Conservation (phyloP, 2,797 vertebrate species). For the Cygnus olor region DNA sequence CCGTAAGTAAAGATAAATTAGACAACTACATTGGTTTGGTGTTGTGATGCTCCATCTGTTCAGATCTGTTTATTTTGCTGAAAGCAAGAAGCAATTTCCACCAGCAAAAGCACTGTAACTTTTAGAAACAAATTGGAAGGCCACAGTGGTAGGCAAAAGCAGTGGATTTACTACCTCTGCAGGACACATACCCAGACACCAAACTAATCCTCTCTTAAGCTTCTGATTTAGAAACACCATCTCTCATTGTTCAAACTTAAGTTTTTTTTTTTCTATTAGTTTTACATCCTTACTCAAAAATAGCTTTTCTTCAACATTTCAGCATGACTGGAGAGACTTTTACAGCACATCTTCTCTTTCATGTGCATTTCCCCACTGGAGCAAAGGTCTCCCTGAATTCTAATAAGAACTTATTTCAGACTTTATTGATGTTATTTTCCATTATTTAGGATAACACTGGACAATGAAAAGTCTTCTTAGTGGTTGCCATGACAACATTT, state of each 20-base stretch:
- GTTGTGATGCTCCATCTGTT: slow-evolving; percentile 24
- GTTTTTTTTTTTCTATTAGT: not conserved
- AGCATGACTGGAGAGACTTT: not conserved
- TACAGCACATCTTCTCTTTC: not conserved
- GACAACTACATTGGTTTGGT: not conserved
- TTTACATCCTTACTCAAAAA: not conserved
- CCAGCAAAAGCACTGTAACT: not conserved
- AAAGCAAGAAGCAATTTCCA: slow-evolving; percentile 27
- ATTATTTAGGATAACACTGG: not conserved
- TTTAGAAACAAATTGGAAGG: not conserved
- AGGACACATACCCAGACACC: not conserved
- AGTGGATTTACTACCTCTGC: not conserved
- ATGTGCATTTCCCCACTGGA: not conserved
- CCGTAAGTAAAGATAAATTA: not conserved
- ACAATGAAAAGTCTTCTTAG: not conserved
- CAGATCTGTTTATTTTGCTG: not conserved
- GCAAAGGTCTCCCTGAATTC: not conserved
- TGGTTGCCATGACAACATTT: not conserved
- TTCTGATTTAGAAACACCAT: not conserved
- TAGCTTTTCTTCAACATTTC: not conserved
- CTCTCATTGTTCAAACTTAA: not conserved
- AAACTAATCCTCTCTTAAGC: not conserved
- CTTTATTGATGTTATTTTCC: not conserved
- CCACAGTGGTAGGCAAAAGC: not conserved
- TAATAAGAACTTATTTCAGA: not conserved